phyloP scores from a whole-genome alignment of 2,888 invertebrate genomes.

The Leucophora obtusa region DNA sequence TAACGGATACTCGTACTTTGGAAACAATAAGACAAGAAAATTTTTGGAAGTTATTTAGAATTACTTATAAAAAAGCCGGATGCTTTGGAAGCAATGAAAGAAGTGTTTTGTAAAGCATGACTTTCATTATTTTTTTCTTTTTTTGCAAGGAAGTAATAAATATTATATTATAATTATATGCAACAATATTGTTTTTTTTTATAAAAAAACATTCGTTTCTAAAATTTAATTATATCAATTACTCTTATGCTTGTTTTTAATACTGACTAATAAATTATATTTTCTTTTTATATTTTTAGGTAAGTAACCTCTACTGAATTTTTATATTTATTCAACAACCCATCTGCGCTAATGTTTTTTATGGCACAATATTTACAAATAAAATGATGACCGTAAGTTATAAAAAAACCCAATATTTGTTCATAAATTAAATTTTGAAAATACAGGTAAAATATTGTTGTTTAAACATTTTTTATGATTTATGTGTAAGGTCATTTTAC shows the following conservation, averaged over 20 bases:
- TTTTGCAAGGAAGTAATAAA: too few species aligned
- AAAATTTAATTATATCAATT: constrained; percentile 21
- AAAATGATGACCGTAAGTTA: constrained; percentile 51
- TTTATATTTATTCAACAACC: constrained; percentile 41
- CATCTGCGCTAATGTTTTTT: constrained; percentile 51
- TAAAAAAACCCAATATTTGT: constrained; percentile 31
- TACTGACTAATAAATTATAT: constrained; percentile 52
- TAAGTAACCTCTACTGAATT: constrained; percentile 53
- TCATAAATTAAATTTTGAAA: constrained; percentile 35
- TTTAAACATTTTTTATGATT: constrained; percentile 11
- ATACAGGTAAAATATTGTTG: constrained; percentile 30
- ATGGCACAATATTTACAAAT: constrained; percentile 49
- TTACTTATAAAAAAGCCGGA: too few species aligned
- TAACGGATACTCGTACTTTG: too few species aligned
- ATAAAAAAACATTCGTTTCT: too few species aligned
- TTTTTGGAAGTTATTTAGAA: too few species aligned
- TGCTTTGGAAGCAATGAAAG: too few species aligned
- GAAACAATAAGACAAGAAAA: too few species aligned
- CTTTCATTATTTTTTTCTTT: too few species aligned
- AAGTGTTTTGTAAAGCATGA: too few species aligned
- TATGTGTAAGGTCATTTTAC: constrained; percentile 31
- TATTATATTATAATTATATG: too few species aligned
- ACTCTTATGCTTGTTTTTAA: neutral
- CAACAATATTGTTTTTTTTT: too few species aligned
- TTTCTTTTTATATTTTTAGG: constrained; percentile 56